Conservation (phyloP, 1,140 invertebrate genomes). For the Atta cephalotes region DNA sequence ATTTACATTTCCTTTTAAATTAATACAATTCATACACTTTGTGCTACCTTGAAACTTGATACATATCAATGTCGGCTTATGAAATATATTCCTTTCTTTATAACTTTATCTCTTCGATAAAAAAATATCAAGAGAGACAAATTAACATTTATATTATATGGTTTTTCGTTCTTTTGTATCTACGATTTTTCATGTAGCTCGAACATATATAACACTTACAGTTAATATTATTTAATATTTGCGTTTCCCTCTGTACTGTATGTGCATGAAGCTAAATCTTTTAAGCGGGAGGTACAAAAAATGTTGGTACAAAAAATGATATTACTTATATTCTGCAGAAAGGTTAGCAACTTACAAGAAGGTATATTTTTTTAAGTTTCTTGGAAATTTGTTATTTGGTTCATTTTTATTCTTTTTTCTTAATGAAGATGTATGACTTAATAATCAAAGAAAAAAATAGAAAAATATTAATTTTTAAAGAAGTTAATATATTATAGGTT, state of each 20-base stretch:
- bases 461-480: not conserved
- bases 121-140: constrained; percentile 19
- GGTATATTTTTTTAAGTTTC: constrained; percentile 3
- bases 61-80: not conserved
- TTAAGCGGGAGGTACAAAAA: not conserved
- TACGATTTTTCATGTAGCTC: not conserved
- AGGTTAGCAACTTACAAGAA: constrained; percentile 2
- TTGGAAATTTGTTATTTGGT: not conserved
- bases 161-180: not conserved
- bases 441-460: not conserved
- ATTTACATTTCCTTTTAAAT: not conserved
- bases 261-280: not conserved
- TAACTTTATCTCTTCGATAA: not conserved
- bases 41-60: not conserved
- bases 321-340: not conserved
- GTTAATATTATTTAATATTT: constrained; percentile 14
- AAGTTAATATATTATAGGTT: not conserved
- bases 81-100: not conserved
- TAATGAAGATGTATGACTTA: not conserved
- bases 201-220: not conserved
- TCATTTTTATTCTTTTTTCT: not conserved
- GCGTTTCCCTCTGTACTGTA: not conserved
- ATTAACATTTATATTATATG: not conserved
- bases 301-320: not conserved
- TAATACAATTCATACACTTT: constrained; percentile 14